Percentiles rank a stretch among this genome's conserved stretches.
Evolutionary conservation across 2,797 vertebrate genomes (phyloP).

Genomic region (Glyptemys insculpta): DNA sequence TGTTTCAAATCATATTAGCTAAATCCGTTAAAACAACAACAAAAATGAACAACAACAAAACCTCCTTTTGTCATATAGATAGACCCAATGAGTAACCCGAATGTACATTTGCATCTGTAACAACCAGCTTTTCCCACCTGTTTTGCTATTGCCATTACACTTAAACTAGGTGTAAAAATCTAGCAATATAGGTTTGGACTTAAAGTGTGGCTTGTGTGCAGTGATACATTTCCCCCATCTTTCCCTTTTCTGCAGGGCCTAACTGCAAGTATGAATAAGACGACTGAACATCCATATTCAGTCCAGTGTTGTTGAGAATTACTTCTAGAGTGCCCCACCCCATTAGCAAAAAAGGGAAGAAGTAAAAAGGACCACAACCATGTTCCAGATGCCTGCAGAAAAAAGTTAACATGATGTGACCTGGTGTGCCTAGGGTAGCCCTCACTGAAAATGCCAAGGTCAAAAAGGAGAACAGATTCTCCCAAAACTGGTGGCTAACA

Average conservation of each 20-base stretch:
- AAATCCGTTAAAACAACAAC: too few relatives aligned
- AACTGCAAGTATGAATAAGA: not conserved
- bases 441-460: too few relatives aligned
- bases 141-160: not conserved
- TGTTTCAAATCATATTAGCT: too few relatives aligned
- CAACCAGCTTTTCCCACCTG: too few relatives aligned
- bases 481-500: too few relatives aligned
- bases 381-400: not conserved
- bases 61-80: too few relatives aligned
- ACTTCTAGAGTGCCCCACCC: not conserved
- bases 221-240: accelerated
- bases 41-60: too few relatives aligned
- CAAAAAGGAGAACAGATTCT: too few relatives aligned
- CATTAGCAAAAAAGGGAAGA: accelerated
- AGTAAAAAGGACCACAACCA: not conserved
- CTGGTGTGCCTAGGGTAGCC: too few relatives aligned
- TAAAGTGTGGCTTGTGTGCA: not conserved
- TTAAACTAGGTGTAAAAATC: not conserved
- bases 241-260: not conserved
- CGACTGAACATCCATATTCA: not conserved
- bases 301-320: not conserved
- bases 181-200: not conserved
- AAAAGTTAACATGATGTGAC: not conserved
- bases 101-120: too few relatives aligned
- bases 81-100: too few relatives aligned